Base-by-base conservation (phyloP, 2,113 vertebrate species). In the Corapipo altera region DNA sequence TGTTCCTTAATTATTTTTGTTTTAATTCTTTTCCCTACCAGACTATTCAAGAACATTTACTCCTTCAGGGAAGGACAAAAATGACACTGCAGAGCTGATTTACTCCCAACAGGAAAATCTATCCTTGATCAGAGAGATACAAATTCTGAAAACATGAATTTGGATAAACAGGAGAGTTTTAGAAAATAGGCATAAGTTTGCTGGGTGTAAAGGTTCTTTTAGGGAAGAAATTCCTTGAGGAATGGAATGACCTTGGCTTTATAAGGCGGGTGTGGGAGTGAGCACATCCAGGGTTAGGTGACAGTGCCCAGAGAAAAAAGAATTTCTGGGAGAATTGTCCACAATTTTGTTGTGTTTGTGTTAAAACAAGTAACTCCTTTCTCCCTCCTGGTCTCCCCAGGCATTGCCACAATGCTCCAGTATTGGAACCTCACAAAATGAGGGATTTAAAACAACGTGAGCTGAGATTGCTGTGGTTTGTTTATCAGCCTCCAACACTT, bases 261-360 rank as follows among this genome's bases (percentile, higher is more conserved):
- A 0, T 8, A 2, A 4, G 19, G 19, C 0, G 2, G 14, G 4
- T 4, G 35, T n/a, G 48, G 55, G 57, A 62, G 46, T 1, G 37
- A 76, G 52, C 21, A 20, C 16, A 11, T 1, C 48, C 49, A 17
- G 12, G 19, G 28, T 32, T 15, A 3, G 48, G 2, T 3, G 59
- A 21, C 8, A 13, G 20, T 2, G 24, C 55, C 11, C 4, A n/a
- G 44, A 12, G 52, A 9, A 22, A 43, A 54, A 1, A 65, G 16
- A 48, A 37, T 15, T 28, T 33, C 10, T 48, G 26, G 54, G 11
- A 33, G 58, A 28, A 16, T 0, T n/a, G 28, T 15, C 32, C 55
- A 6, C 11, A 3, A 0, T 18, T 41, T 9, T 0, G 2, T 18
- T 24, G 39, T 22, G 43, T 54, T 54, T 24, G 28, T 18, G 12